Conservation (phyloP, 2,797 vertebrate species). For the Lepilemur ruficaudatus region DNA sequence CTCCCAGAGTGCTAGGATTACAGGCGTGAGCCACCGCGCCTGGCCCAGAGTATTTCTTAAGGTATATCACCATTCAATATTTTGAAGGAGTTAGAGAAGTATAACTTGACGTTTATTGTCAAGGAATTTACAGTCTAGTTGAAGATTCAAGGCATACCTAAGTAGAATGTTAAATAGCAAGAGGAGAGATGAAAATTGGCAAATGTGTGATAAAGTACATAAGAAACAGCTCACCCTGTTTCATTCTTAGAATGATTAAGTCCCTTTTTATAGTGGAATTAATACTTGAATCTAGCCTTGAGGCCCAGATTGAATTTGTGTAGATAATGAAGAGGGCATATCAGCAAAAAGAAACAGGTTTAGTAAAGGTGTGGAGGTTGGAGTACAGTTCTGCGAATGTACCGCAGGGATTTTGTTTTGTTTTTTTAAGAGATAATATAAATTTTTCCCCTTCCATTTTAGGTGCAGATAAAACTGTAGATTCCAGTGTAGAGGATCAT, state of each 20-base stretch:
- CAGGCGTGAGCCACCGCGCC: no score
- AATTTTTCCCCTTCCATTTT: background rate
- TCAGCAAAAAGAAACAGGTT: background rate
- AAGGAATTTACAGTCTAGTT: background rate
- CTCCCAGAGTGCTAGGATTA: no score
- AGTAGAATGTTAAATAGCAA: background rate
- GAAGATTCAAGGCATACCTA: background rate
- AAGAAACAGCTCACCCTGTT: background rate
- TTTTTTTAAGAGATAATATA: background rate
- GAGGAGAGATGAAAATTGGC: background rate
- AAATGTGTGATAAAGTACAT: background rate
- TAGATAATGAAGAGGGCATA: background rate
- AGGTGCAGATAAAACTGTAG: conserved; percentile 83
- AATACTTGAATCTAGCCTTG: background rate
- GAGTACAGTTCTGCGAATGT: background rate
- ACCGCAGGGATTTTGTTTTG: background rate
- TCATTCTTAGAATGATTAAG: background rate
- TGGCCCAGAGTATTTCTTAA: background rate
- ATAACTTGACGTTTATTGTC: background rate
- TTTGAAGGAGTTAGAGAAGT: background rate
- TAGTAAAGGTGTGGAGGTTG: background rate
- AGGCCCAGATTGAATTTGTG: background rate
- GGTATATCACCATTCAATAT: background rate
- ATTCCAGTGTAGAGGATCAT: conserved; percentile 79
- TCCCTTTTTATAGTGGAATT: background rate